Evolutionary conservation across 2,888 invertebrate genomes (phyloP), one percentile per base, ranked within the genome.

Genomic region (Tetragonisca angustula): DNA sequence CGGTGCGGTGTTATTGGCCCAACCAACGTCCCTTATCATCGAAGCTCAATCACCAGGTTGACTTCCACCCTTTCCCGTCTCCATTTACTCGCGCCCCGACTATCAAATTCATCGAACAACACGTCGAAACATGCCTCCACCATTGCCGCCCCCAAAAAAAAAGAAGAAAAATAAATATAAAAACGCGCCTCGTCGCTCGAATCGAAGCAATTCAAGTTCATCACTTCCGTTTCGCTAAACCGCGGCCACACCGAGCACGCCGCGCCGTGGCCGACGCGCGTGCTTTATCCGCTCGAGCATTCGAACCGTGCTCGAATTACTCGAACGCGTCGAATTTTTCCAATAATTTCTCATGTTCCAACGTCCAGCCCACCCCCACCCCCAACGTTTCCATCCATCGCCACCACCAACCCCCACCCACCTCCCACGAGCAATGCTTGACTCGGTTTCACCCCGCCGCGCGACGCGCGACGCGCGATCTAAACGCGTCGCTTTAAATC

Each of bases 401-500:
- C 76, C 32, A 24, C 36, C 56, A 56, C n/a, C 56, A n/a, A 15
- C 2, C n/a, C 36, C 21, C 4, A 19, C n/a, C n/a, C n/a, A n/a
- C n/a, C 27, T 27, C 21, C 56, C n/a, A 32, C 67, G 4, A 27
- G 27, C 72, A 27, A 32, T 43, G 72, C 72, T 61, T 27, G 49
- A 61, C 56, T 76, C 75, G 68, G 68, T 76, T 76, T 68, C 68
- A 68, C 21, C 56, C 43, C 24, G 75, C 64, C 43, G 64, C 69
- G 52, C 64, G 74, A 56, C 81, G 75, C 69, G 72, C 64, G 74
- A 56, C 81, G 61, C 56, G 50, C 36, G 64, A 81, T 81, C 81
- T 81, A 81, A 81, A 73, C 67, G 67, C 71, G 85, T 54, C 76
- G 83, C 76, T 71, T 76, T 83, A 83, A 83, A 76, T 83, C 76